A percentile compares a stretch with the other conserved stretches of the same genome.
Evolutionary conservation across 2,113 vertebrate genomes (phyloP).

Genomic region (Clarias batrachus): DNA sequence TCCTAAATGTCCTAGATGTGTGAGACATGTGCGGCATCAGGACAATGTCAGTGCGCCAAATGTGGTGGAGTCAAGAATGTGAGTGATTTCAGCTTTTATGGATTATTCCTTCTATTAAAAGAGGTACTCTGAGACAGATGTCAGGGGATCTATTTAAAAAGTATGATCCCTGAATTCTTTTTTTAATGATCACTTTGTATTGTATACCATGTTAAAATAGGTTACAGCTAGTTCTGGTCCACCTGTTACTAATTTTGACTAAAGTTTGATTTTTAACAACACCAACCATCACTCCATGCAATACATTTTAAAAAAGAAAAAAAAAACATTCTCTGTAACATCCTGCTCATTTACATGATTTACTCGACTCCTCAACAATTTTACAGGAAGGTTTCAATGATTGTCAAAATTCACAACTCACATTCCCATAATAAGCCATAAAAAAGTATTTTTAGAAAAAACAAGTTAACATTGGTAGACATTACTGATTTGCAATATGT

Average conservation of each 20-base stretch:
- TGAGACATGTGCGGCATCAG: slow-evolving; percentile 28
- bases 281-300: neutral
- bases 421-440: neutral
- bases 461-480: neutral
- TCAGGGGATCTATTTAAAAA: neutral
- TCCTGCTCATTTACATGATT: neutral
- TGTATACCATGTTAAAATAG: neutral
- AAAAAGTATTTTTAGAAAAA: neutral
- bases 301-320: neutral
- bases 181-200: neutral
- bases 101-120: neutral
- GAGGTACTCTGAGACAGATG: neutral
- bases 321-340: neutral
- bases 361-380: neutral
- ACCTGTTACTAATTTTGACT: neutral
- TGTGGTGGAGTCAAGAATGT: slow-evolving; percentile 5
- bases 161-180: neutral
- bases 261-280: neutral
- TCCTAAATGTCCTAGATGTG: neutral
- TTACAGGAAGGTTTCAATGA: neutral
- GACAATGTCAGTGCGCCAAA: neutral
- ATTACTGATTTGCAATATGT: neutral
- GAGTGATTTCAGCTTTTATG: slow-evolving; percentile 13
- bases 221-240: neutral
- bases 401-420: neutral